phyloP scores from a whole-genome alignment of 2,797 vertebrate species.

The Pitangus sulphuratus region DNA sequence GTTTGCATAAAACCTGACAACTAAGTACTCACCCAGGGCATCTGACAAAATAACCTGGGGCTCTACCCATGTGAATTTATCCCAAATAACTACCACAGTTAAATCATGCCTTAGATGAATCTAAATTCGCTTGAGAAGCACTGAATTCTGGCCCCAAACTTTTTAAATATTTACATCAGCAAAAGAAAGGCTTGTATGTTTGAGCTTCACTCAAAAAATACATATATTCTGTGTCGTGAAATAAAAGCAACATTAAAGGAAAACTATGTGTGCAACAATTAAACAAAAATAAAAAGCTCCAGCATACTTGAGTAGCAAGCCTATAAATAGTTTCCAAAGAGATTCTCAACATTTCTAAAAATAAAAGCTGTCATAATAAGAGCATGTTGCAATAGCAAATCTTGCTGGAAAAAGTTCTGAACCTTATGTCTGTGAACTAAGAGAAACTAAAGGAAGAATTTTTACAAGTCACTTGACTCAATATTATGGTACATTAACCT shows the following conservation, averaged over 20 bases:
- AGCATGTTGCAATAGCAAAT: constrained; percentile 18
- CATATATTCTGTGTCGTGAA: background rate
- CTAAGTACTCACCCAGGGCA: background rate
- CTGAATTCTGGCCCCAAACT: background rate
- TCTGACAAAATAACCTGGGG: background rate
- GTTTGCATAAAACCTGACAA: background rate
- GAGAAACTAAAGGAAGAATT: constrained; percentile 44
- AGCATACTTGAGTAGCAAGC: background rate
- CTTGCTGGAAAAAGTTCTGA: constrained; percentile 24
- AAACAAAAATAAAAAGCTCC: constrained; percentile 9
- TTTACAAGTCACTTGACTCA: constrained; percentile 51
- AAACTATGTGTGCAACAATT: background rate
- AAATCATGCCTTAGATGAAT: background rate
- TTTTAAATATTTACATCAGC: background rate
- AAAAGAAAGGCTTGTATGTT: background rate
- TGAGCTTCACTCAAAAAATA: background rate
- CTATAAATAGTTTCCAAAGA: constrained; percentile 44
- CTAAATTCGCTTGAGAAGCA: background rate
- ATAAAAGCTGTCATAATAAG: constrained; percentile 55
- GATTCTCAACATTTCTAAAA: constrained; percentile 41
- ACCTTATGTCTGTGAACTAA: constrained; percentile 2
- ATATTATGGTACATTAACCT: constrained; percentile 52
- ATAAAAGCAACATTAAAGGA: constrained; percentile 6
- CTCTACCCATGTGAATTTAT: background rate
- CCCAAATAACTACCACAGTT: background rate